Percentiles rank a stretch among this genome's conserved stretches.
Conservation (phyloP, 2,797 vertebrate species). For the Nannoperca australis region DNA sequence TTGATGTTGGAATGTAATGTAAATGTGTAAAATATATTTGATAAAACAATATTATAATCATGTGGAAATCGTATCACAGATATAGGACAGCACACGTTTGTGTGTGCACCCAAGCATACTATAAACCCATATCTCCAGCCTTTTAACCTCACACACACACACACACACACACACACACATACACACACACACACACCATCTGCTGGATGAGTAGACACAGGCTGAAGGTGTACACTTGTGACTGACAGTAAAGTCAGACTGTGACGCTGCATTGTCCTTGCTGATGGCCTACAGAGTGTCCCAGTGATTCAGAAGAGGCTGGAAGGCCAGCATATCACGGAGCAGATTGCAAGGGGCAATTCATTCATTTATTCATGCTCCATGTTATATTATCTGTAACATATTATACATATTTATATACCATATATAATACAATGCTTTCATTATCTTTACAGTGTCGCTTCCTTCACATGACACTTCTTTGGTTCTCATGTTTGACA, state of each 20-base stretch:
- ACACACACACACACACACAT: not conserved
- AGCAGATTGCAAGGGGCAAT: conserved; percentile 11
- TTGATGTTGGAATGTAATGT: conserved; percentile 23
- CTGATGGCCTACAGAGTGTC: conserved; percentile 30
- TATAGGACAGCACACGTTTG: conserved; percentile 25
- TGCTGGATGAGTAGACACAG: conserved; percentile 35
- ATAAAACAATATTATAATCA: conserved; percentile 41
- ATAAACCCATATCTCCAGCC: not conserved
- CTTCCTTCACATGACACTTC: not conserved
- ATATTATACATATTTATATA: not conserved
- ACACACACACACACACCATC: conserved; percentile 46
- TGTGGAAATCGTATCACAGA: conserved; percentile 12
- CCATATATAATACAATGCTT: not conserved
- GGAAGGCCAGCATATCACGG: conserved; percentile 33
- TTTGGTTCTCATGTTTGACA: not conserved
- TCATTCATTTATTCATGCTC: conserved; percentile 9
- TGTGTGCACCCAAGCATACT: conserved; percentile 30
- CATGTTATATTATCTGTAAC: not conserved
- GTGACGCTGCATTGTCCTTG: conserved; percentile 39
- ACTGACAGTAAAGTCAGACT: conserved; percentile 24
- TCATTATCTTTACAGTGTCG: not conserved
- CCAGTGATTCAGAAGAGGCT: conserved; percentile 42
- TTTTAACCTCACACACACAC: not conserved
- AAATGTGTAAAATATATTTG: conserved; percentile 59
- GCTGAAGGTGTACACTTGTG: conserved; percentile 38